Conservation (phyloP, 2,888 invertebrate species). For the Ichneumoninae sp. region DNA sequence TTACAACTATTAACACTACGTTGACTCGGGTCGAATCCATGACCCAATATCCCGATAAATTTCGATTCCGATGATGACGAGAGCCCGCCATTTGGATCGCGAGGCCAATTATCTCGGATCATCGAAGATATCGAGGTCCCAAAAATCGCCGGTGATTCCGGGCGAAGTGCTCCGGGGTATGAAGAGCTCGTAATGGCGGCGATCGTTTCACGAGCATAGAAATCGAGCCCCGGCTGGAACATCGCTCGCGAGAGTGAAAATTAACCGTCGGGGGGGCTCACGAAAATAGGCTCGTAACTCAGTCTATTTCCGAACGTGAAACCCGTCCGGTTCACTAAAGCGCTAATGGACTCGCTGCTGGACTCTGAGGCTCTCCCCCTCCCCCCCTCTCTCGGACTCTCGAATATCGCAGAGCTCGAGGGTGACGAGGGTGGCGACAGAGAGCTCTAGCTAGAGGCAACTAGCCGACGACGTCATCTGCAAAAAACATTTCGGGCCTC, state of each 20-base stretch:
- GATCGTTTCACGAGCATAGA: constrained; percentile 15
- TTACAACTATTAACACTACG: background rate
- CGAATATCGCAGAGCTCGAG: constrained; percentile 33
- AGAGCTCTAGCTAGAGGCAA: constrained; percentile 32
- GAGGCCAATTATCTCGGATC: background rate
- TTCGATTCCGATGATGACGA: background rate
- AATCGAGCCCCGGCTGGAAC: background rate
- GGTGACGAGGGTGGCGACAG: constrained; percentile 53
- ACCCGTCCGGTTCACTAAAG: constrained; percentile 64
- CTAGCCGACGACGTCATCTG: constrained; percentile 63
- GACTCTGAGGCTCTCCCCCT: constrained; percentile 32
- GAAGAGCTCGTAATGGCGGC: constrained; percentile 14
- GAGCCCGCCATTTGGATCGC: background rate
- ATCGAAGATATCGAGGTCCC: background rate
- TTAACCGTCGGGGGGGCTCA: constrained; percentile 61
- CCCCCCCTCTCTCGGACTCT: constrained; percentile 11
- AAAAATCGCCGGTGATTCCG: background rate
- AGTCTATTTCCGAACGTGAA: constrained; percentile 68
- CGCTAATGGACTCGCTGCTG: constrained; percentile 67
- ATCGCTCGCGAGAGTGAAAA: constrained; percentile 56
- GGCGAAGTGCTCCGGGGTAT: background rate
- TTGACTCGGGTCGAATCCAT: background rate
- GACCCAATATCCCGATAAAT: background rate
- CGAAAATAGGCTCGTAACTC: constrained; percentile 69
- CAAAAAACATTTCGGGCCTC: constrained; percentile 44